Conservation (phyloP, 2,113 vertebrate genomes). For the Glareola pratincola region DNA sequence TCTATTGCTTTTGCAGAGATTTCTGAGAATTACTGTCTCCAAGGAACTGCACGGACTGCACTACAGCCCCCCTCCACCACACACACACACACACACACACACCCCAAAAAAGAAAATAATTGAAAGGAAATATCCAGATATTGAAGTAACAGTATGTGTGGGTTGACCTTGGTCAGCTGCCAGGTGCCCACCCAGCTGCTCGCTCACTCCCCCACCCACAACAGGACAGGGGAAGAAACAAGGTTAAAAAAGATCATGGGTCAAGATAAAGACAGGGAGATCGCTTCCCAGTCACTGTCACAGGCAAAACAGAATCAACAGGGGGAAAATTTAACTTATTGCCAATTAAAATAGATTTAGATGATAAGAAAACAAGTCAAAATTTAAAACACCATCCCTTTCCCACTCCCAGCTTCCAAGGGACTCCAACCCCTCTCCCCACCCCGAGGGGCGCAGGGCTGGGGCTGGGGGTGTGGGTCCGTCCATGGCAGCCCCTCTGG, state of each 20-base stretch:
- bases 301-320: background rate
- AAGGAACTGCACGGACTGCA: background rate
- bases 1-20: background rate
- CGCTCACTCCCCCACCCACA: background rate
- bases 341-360: background rate
- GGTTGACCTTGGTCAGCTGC: background rate
- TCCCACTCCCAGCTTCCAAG: too few species aligned
- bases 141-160: background rate
- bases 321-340: background rate
- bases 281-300: background rate
- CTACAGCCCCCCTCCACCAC: background rate
- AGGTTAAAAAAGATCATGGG: background rate
- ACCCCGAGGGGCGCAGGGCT: rapidly evolving
- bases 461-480: too few species aligned
- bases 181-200: background rate
- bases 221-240: background rate
- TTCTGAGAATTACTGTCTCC: background rate
- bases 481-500: too few species aligned
- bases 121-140: background rate
- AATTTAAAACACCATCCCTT: background rate
- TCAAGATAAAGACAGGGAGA: background rate
- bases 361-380: background rate
- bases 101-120: background rate
- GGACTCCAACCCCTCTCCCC: background rate
- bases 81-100: too few species aligned